Evolutionary conservation across 1,140 invertebrate genomes (phyloP).

Genomic region (Grapholita molesta): DNA sequence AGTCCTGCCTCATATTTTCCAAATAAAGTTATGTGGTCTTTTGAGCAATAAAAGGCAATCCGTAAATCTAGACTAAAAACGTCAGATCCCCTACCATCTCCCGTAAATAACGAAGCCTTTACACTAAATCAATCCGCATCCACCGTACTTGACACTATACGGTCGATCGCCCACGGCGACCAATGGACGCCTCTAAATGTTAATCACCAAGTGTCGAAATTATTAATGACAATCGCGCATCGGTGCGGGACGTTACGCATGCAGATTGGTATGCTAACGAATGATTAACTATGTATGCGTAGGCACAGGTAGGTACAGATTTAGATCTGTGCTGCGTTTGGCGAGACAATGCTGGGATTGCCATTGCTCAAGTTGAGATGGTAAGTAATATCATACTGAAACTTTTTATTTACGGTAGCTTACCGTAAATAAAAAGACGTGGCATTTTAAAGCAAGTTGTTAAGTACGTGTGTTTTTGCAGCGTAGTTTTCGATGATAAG

Average conservation of each 20-base stretch:
- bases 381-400: not conserved
- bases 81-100: not conserved
- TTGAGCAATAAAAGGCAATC: not conserved
- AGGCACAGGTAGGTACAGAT: slow-evolving; percentile 29
- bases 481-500: no score
- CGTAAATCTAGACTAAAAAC: not conserved
- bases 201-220: slow-evolving; percentile 70
- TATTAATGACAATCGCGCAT: slow-evolving; percentile 68
- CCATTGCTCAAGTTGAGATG: not conserved
- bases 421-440: no score
- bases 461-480: no score
- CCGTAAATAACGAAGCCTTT: not conserved
- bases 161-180: slow-evolving; percentile 12
- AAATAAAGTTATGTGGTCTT: no score
- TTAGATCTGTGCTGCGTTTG: slow-evolving; percentile 38
- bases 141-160: slow-evolving; percentile 26
- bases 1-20: no score
- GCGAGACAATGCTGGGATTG: not conserved
- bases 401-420: no score
- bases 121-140: slow-evolving; percentile 12
- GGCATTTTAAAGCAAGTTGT: no score
- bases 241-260: slow-evolving; percentile 55
- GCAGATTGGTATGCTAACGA: slow-evolving; percentile 73
- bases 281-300: slow-evolving; percentile 70
- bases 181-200: slow-evolving; percentile 60